Evolutionary conservation across 2,113 vertebrate species (phyloP).

Genomic region (Gavia stellata): DNA sequence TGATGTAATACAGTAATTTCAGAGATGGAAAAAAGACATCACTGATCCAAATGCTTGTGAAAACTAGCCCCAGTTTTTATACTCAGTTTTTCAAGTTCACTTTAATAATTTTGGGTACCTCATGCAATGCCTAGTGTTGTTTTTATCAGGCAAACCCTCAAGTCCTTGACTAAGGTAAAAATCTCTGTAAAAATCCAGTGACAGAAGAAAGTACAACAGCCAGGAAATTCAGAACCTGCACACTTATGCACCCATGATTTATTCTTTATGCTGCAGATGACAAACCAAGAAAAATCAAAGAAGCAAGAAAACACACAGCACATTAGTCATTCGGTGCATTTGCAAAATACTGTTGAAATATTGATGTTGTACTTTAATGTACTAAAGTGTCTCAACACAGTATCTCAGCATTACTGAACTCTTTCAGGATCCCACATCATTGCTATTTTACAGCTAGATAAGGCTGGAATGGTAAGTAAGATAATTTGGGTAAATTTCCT

Average conservation of each 20-base stretch:
- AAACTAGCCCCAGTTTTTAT: background rate
- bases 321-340: background rate
- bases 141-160: background rate
- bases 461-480: background rate
- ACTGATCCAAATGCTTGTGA: background rate
- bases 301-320: background rate
- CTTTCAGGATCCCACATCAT: background rate
- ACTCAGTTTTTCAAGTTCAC: background rate
- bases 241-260: background rate
- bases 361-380: background rate
- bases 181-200: background rate
- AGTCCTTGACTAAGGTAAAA: background rate
- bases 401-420: background rate
- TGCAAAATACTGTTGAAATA: conserved; percentile 22
- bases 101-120: background rate
- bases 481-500: background rate
- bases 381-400: background rate
- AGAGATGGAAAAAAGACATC: background rate
- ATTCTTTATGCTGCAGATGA: background rate
- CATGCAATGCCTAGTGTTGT: background rate
- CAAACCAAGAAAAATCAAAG: conserved; percentile 10
- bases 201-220: background rate
- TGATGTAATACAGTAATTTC: background rate
- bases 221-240: background rate
- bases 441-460: background rate